Conservation (phyloP, 2,113 vertebrate species). For the Peromyscus leucopus region DNA sequence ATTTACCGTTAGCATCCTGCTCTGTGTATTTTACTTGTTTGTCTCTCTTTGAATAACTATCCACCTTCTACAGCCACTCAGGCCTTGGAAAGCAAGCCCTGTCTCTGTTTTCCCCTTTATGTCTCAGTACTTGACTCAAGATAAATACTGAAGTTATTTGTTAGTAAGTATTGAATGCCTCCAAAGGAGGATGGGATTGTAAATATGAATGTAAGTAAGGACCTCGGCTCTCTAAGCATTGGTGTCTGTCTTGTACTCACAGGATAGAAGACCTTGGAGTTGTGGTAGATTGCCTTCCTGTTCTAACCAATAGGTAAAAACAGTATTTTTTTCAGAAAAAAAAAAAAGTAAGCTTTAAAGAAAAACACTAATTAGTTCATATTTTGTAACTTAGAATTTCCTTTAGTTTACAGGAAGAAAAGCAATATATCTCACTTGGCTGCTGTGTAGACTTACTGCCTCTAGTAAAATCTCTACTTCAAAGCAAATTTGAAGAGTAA, state of each 20-base stretch:
- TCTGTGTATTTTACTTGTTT: conserved; percentile 10
- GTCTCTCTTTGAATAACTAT: background rate
- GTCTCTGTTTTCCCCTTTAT: background rate
- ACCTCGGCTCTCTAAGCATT: conserved; percentile 23
- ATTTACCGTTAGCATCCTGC: background rate
- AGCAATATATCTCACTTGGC: conserved; percentile 91
- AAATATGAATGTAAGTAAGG: conserved; percentile 73
- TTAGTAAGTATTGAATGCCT: conserved; percentile 39
- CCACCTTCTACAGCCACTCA: background rate
- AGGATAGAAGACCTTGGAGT: conserved; percentile 96
- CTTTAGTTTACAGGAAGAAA: conserved; percentile 93
- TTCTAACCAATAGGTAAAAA: conserved; percentile 94
- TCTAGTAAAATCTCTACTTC: conserved; percentile 92
- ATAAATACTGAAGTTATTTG: conserved; percentile 16
- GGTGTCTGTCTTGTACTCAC: conserved; percentile 50
- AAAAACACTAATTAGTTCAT: conserved; percentile 2
- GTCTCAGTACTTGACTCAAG: background rate
- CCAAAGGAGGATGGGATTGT: conserved; percentile 39
- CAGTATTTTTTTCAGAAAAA: conserved; percentile 61
- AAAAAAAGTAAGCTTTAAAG: conserved; percentile 29
- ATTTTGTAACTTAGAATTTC: conserved; percentile 75
- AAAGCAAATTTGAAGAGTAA: conserved; percentile 95
- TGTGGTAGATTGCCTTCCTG: conserved; percentile 95
- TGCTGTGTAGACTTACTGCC: conserved; percentile 96
- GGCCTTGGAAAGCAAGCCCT: background rate